phyloP scores from a whole-genome alignment of 37 sponge, comb jelly and placozoan species.

The Chondrosia reniformis region DNA sequence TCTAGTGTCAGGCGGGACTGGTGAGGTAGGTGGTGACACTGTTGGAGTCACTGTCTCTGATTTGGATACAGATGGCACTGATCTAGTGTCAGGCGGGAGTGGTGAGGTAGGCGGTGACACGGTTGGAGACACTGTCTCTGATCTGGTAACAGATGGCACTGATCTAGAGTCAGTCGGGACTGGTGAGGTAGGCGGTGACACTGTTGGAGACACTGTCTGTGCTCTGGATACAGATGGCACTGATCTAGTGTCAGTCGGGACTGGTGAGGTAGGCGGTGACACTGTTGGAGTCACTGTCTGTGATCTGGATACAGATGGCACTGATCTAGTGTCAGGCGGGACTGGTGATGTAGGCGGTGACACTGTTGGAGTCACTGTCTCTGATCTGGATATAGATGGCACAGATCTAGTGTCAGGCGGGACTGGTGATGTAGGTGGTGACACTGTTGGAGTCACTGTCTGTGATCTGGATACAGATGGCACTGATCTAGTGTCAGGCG shows the following conservation, averaged over 20 bases:
- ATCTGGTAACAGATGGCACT: neutral
- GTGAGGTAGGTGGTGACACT: neutral
- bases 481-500: neutral
- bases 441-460: neutral
- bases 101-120: neutral
- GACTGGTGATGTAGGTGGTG: neutral
- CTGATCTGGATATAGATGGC: neutral
- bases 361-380: neutral
- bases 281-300: neutral
- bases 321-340: neutral
- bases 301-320: too few species aligned
- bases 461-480: too few species aligned
- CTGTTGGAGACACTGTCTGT: neutral
- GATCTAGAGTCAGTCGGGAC: neutral
- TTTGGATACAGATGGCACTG: too few species aligned
- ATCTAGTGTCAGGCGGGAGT: neutral
- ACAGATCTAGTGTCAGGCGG: neutral
- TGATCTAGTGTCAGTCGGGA: neutral
- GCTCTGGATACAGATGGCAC: neutral
- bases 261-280: neutral
- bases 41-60: neutral
- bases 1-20: neutral
- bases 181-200: neutral
- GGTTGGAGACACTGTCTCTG: neutral
- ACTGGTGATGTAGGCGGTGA: neutral